Evolutionary conservation across 2,888 invertebrate species (phyloP).

Genomic region (Drosophila buzzatii): DNA sequence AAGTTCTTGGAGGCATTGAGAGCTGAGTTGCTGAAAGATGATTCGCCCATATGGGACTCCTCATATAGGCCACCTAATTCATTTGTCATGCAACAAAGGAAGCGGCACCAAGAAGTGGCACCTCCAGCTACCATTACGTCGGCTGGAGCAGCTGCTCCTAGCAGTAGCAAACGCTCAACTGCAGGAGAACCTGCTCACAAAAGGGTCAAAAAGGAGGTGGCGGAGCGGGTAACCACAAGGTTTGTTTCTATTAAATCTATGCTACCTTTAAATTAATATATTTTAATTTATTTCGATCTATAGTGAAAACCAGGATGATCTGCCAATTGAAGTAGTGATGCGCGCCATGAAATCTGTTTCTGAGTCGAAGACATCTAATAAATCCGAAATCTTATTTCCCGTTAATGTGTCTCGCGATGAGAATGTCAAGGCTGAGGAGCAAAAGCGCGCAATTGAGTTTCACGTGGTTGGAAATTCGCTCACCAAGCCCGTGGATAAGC

Average conservation of each 20-base stretch:
- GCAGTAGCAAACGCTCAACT: conserved; percentile 66
- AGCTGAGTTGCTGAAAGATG: conserved; percentile 93
- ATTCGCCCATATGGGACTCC: conserved; percentile 97
- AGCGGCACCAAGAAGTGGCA: conserved; percentile 82
- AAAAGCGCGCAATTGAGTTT: conserved; percentile 94
- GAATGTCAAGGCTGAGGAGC: conserved; percentile 95
- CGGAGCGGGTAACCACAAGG: conserved; percentile 71
- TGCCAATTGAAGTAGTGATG: conserved; percentile 91
- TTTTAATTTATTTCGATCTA: conserved; percentile 1
- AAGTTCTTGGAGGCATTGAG: conserved; percentile 95
- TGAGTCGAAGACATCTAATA: conserved; percentile 92
- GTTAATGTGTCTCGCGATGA: conserved; percentile 95
- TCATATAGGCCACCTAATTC: conserved; percentile 89
- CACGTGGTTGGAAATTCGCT: conserved; percentile 97
- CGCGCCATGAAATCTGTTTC: conserved; percentile 93
- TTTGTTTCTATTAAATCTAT: conserved; percentile 27
- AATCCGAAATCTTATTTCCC: conserved; percentile 88
- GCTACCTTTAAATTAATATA: background rate
- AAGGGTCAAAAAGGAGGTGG: conserved; percentile 84
- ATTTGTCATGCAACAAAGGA: conserved; percentile 83
- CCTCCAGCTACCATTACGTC: conserved; percentile 29
- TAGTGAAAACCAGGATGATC: conserved; percentile 87
- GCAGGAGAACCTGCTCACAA: conserved; percentile 82
- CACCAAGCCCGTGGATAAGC: conserved; percentile 93
- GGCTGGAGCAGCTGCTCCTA: conserved; percentile 35